Conservation (phyloP, 1,140 invertebrate genomes). For the Aphelenchoides avenae region DNA sequence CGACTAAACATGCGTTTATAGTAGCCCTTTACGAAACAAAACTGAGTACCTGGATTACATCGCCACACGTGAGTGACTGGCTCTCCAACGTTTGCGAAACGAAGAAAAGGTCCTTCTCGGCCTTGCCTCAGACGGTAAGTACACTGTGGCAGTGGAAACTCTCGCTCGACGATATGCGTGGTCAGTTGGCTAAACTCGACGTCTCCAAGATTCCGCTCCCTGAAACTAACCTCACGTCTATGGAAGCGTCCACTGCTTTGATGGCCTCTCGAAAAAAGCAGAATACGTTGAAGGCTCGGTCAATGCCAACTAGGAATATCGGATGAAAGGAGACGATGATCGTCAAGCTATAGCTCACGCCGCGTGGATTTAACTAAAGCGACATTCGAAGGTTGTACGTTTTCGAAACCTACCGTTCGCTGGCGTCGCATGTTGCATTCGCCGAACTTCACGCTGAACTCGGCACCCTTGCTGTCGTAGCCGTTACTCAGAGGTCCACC, state of each 20-base stretch:
- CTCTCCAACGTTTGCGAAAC: slow-evolving; percentile 54
- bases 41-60: slow-evolving; percentile 37
- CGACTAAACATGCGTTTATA: slow-evolving; percentile 49
- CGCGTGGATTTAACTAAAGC: slow-evolving; percentile 52
- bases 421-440: slow-evolving; percentile 57
- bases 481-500: too few species aligned
- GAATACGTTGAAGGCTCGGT: slow-evolving; percentile 54
- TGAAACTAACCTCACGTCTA: slow-evolving; percentile 51
- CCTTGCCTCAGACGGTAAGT: slow-evolving; percentile 51
- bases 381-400: not conserved
- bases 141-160: slow-evolving; percentile 53
- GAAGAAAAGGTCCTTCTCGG: slow-evolving; percentile 39
- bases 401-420: slow-evolving; percentile 42
- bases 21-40: slow-evolving; percentile 2
- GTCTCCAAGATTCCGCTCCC: not conserved
- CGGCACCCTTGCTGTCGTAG: slow-evolving; percentile 16
- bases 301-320: slow-evolving; percentile 53
- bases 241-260: slow-evolving; percentile 46
- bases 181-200: slow-evolving; percentile 39
- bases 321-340: slow-evolving; percentile 56
- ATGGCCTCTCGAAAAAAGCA: slow-evolving; percentile 58
- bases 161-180: slow-evolving; percentile 49
- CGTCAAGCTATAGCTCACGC: slow-evolving; percentile 54
- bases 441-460: slow-evolving; percentile 51
- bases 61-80: slow-evolving; percentile 49